Percentiles rank a stretch among this genome's conserved stretches.
These are phyloP conservation scores for Phragmatobia fuliginosa DNA, from an alignment of 2,888 invertebrate genomes.

Conservation along the genomic window DNA sequence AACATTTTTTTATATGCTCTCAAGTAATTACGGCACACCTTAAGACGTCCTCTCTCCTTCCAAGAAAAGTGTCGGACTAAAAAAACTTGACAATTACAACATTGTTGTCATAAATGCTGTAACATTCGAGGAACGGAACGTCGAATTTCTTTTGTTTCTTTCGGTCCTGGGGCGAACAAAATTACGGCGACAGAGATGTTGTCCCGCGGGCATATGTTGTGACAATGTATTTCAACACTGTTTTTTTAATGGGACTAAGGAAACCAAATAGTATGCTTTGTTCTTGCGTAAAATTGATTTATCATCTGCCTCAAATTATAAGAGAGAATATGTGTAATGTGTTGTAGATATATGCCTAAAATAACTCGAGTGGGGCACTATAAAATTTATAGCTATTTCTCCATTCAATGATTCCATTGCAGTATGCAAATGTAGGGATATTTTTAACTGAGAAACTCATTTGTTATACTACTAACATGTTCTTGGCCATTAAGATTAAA, in stretches of 20 bases:
- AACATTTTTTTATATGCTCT: conserved; percentile 62
- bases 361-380: background rate
- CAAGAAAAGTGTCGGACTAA: conserved; percentile 69
- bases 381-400: background rate
- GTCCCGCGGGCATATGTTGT: conserved; percentile 66
- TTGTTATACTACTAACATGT: background rate
- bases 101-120: conserved; percentile 66
- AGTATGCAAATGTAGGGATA: background rate
- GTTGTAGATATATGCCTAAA: no score
- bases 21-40: conserved; percentile 62
- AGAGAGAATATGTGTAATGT: background rate
- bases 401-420: background rate
- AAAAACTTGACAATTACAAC: conserved; percentile 71
- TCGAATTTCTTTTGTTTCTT: conserved; percentile 77
- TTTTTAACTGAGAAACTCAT: background rate
- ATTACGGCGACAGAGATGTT: conserved; percentile 68
- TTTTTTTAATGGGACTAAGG: conserved; percentile 4
- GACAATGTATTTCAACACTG: conserved; percentile 59
- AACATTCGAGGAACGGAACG: conserved; percentile 61
- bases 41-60: conserved; percentile 73
- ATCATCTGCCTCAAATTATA: background rate
- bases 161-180: conserved; percentile 67
- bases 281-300: background rate
- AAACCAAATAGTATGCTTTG: background rate
- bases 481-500: background rate